Conservation (phyloP, 2,113 vertebrate genomes). For the Scalopus aquaticus region DNA sequence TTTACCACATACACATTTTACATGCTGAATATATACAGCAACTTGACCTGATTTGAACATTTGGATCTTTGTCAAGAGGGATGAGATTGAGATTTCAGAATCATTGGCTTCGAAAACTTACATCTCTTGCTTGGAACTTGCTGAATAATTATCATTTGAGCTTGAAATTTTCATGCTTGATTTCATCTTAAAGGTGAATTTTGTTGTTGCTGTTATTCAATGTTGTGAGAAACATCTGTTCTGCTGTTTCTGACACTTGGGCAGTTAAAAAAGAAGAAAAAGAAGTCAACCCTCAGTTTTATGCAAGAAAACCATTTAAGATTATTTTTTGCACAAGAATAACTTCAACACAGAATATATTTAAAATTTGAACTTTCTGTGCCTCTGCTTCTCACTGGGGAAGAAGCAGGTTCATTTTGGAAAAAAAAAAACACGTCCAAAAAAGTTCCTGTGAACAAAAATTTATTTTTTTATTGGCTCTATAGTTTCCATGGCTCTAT, state of each 20-base stretch:
- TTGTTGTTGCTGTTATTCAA: constrained; percentile 22
- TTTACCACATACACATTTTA: background rate
- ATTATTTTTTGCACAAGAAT: constrained; percentile 59
- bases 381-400: background rate
- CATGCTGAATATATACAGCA: background rate
- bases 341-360: background rate
- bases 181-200: constrained; percentile 47
- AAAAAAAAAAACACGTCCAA: background rate
- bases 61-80: background rate
- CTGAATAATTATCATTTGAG: background rate
- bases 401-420: background rate
- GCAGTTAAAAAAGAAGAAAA: background rate
- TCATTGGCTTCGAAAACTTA: background rate
- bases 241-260: constrained; percentile 53
- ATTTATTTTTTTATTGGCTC: background rate
- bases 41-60: background rate
- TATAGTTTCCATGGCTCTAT: background rate
- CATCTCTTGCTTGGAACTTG: constrained; percentile 7
- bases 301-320: background rate
- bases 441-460: constrained; percentile 26
- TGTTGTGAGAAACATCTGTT: constrained; percentile 52
- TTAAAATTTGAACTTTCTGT: constrained; percentile 27
- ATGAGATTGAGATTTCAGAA: background rate
- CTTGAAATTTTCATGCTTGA: constrained; percentile 47
- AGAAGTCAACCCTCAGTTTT: background rate